Evolutionary conservation across 2,888 invertebrate genomes (phyloP).

Genomic region (Drosophila nr. fundita): DNA sequence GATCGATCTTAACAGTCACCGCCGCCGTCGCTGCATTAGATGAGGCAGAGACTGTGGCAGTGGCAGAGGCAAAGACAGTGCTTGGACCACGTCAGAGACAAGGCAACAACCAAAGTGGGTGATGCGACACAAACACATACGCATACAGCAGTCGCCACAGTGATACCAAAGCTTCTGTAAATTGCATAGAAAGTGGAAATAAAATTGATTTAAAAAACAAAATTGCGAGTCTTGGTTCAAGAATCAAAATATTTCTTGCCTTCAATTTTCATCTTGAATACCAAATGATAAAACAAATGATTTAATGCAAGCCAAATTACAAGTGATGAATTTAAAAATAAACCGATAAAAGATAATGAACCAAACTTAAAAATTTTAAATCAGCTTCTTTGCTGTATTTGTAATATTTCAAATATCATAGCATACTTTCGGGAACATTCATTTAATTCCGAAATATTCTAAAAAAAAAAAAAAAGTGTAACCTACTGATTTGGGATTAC

Average conservation of each 20-base stretch:
- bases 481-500: background rate
- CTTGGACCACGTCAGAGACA: conserved; percentile 34
- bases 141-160: conserved; percentile 23
- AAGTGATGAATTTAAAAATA: background rate
- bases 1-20: conserved; percentile 75
- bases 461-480: background rate
- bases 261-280: background rate
- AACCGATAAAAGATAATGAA: background rate
- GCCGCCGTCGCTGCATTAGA: conserved; percentile 59
- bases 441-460: background rate
- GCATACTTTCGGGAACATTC: conserved; percentile 4
- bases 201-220: background rate
- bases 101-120: conserved; percentile 53
- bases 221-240: background rate
- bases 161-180: background rate
- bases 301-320: background rate
- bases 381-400: background rate
- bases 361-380: background rate
- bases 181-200: background rate
- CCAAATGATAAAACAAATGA: background rate
- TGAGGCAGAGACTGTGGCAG: conserved; percentile 37
- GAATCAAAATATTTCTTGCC: background rate
- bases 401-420: background rate
- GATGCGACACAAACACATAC: conserved; percentile 46
- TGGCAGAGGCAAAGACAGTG: conserved; percentile 18